Evolutionary conservation across 2,113 vertebrate genomes (phyloP).

Genomic region (Platysteira castanea): DNA sequence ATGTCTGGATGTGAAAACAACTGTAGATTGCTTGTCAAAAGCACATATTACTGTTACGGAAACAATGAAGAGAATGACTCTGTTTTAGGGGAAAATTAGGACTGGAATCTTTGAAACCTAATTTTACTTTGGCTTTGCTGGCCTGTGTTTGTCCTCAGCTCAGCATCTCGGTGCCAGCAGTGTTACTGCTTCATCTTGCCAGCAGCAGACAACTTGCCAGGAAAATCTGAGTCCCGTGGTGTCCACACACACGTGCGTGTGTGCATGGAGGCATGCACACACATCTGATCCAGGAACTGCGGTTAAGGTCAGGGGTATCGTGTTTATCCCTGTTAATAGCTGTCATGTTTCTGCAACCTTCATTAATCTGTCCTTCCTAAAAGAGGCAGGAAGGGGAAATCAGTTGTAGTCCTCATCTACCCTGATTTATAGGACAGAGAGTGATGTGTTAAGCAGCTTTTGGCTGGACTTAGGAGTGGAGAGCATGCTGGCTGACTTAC

Average conservation of each 20-base stretch:
- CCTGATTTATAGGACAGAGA: slow-evolving; percentile 35
- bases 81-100: background rate
- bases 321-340: slow-evolving; percentile 32
- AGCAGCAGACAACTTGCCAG: slow-evolving; percentile 35
- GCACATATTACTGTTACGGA: background rate
- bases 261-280: background rate
- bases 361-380: background rate
- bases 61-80: slow-evolving; percentile 26
- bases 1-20: slow-evolving; percentile 12
- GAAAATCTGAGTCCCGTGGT: slow-evolving; percentile 41
- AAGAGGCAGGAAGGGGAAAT: slow-evolving; percentile 9
- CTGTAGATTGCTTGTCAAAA: slow-evolving; percentile 1
- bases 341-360: slow-evolving; percentile 26
- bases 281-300: background rate
- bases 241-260: background rate
- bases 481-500: background rate
- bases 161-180: slow-evolving; percentile 7
- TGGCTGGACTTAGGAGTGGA: background rate
- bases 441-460: background rate
- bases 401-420: background rate
- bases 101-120: slow-evolving; percentile 25
- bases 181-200: slow-evolving; percentile 21
- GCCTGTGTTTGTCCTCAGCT: background rate
- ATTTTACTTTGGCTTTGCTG: slow-evolving; percentile 43
- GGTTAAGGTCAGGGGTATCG: background rate